These are phyloP conservation scores for Belgica antarctica DNA, from an alignment of 2,888 invertebrate genomes.

Conservation along the genomic window DNA sequence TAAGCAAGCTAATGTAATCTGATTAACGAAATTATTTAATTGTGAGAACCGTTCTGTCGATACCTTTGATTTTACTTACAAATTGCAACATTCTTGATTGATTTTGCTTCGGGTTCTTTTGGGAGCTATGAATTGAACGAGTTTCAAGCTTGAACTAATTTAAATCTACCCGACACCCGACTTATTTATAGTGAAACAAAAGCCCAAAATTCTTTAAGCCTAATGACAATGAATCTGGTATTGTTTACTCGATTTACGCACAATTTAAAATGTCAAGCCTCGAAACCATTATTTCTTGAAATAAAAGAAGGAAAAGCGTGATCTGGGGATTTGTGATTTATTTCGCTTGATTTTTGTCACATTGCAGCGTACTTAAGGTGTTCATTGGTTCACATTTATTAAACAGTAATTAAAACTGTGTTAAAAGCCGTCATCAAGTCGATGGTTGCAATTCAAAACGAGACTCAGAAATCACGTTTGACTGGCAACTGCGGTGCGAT, in stretches of 20 bases:
- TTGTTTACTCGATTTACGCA: conserved; percentile 23
- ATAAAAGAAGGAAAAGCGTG: conserved; percentile 28
- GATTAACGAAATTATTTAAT: conserved; percentile 45
- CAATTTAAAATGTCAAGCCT: conserved; percentile 34
- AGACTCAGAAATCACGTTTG: no score
- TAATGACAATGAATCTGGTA: not conserved
- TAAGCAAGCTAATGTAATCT: conserved; percentile 58
- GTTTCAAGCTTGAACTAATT: conserved; percentile 32
- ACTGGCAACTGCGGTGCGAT: no score
- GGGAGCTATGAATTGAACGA: not conserved
- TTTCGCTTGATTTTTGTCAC: not conserved
- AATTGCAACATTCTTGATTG: conserved; percentile 16
- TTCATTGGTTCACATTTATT: no score
- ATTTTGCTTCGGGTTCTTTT: not conserved
- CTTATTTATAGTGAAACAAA: conserved; percentile 35
- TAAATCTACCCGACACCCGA: not conserved
- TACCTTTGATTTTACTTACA: conserved; percentile 10
- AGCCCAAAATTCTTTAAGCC: not conserved
- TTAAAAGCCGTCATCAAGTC: no score
- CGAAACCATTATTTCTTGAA: no score
- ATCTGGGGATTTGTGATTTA: conserved; percentile 12
- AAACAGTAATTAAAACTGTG: no score
- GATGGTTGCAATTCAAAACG: no score
- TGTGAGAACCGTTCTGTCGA: not conserved
- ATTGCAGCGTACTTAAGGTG: not conserved